Percentiles rank a stretch among this genome's conserved stretches.
phyloP scores from a whole-genome alignment of 2,113 vertebrate genomes.

The Cololabis saira region DNA sequence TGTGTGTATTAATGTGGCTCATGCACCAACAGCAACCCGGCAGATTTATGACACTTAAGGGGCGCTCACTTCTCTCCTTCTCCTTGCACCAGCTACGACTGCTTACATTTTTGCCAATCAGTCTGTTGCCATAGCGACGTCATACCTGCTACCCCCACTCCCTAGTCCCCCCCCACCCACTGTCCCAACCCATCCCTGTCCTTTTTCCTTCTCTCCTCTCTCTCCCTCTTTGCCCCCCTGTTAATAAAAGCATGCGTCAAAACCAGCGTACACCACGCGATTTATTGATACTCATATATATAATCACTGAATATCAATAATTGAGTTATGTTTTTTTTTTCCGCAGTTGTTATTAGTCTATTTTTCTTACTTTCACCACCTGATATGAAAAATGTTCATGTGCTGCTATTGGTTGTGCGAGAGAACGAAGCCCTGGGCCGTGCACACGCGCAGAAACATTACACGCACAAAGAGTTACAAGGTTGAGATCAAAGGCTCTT shows the following conservation, averaged over 20 bases:
- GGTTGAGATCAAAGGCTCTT: slow-evolving; percentile 71
- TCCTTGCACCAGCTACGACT: slow-evolving; percentile 92
- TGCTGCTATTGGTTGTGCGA: slow-evolving; percentile 87
- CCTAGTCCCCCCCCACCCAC: slow-evolving; percentile 51
- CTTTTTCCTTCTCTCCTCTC: slow-evolving; percentile 49
- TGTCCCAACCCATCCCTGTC: slow-evolving; percentile 72
- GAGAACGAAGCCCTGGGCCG: slow-evolving; percentile 74
- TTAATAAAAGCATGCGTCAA: not conserved
- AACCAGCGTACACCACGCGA: not conserved
- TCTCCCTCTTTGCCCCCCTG: slow-evolving; percentile 44
- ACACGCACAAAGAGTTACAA: slow-evolving; percentile 52
- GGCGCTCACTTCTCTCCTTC: slow-evolving; percentile 90
- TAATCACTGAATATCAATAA: no score
- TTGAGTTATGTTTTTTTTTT: slow-evolving; percentile 15
- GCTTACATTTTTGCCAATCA: slow-evolving; percentile 99
- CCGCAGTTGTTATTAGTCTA: slow-evolving; percentile 48
- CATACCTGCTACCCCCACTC: slow-evolving; percentile 74
- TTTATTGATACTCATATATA: not conserved
- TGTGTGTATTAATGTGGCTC: slow-evolving; percentile 92
- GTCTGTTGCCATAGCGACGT: slow-evolving; percentile 95
- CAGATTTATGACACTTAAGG: slow-evolving; percentile 99
- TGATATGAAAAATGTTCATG: slow-evolving; percentile 85
- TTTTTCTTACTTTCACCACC: slow-evolving; percentile 24
- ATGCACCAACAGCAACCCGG: slow-evolving; percentile 94
- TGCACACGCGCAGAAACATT: slow-evolving; percentile 19